Evolutionary conservation across 2,888 invertebrate genomes (phyloP).

Genomic region (Andrena camellia): DNA sequence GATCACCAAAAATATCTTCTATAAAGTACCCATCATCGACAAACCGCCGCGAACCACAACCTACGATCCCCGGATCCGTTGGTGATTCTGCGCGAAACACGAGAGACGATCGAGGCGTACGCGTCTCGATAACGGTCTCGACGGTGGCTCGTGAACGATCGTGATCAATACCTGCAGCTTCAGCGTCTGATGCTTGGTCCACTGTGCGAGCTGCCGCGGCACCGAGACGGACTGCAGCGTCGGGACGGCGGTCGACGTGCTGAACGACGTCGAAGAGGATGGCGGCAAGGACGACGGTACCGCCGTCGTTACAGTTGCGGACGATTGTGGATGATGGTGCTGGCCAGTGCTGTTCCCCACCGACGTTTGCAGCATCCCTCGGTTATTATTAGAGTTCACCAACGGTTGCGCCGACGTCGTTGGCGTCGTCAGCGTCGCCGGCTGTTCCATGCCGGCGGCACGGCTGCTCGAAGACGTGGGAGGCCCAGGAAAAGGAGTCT

Average conservation of each 20-base stretch:
- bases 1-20: constrained; percentile 49
- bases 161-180: constrained; percentile 80
- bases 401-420: constrained; percentile 70
- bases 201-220: constrained; percentile 81
- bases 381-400: constrained; percentile 82
- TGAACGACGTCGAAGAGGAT: constrained; percentile 64
- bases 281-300: constrained; percentile 69
- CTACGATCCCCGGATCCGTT: neutral
- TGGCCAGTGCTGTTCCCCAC: constrained; percentile 70
- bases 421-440: constrained; percentile 67
- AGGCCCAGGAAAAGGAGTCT: constrained; percentile 56
- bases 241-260: constrained; percentile 68
- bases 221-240: constrained; percentile 77
- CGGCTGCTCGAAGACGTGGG: constrained; percentile 63
- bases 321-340: constrained; percentile 64
- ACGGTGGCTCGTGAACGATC: neutral
- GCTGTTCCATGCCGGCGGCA: constrained; percentile 63
- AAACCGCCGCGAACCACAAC: neutral
- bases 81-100: neutral
- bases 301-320: constrained; percentile 65
- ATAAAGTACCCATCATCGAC: neutral
- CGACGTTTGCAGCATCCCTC: constrained; percentile 78
- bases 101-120: neutral
- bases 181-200: constrained; percentile 83
- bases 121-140: neutral